A percentile compares a stretch with the other conserved stretches of the same genome.
Conservation (phyloP, 2,888 invertebrate species). For the Calliopum simillimum region DNA sequence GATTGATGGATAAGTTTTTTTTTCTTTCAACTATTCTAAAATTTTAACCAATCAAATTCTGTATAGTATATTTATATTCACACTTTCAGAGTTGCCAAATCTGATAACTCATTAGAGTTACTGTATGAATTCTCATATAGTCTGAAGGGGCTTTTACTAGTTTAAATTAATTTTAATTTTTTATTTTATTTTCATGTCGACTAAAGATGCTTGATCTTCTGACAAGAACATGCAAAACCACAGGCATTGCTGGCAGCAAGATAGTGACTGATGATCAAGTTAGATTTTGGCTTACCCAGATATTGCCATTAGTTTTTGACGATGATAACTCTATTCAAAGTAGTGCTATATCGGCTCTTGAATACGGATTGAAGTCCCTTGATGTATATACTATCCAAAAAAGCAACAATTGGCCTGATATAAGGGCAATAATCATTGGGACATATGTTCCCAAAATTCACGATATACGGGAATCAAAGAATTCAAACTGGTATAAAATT, state of each 20-base stretch:
- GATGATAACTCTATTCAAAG: conserved; percentile 59
- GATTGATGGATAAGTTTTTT: too few relatives aligned
- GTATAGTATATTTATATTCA: too few relatives aligned
- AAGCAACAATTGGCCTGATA: conserved; percentile 65
- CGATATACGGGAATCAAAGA: conserved; percentile 67
- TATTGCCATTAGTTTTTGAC: conserved; percentile 68
- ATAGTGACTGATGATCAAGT: conserved; percentile 66
- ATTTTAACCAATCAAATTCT: too few relatives aligned
- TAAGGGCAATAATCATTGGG: conserved; percentile 66
- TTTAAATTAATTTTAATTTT: too few relatives aligned
- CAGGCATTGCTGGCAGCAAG: conserved; percentile 54
- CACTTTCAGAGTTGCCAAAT: too few relatives aligned
- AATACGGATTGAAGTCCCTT: conserved; percentile 67
- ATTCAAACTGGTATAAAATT: conserved; percentile 71
- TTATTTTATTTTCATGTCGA: background rate
- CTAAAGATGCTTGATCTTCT: conserved; percentile 66
- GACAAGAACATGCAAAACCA: conserved; percentile 62
- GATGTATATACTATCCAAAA: conserved; percentile 64
- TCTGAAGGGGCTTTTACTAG: too few relatives aligned
- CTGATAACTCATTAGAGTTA: too few relatives aligned
- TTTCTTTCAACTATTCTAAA: too few relatives aligned
- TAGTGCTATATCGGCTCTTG: conserved; percentile 64
- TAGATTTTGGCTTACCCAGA: conserved; percentile 68
- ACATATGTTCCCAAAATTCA: conserved; percentile 69
- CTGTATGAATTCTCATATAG: too few relatives aligned